A percentile compares a stretch with the other conserved stretches of the same genome.
Conservation (phyloP, 1,140 invertebrate genomes). For the Octopus sinensis region DNA sequence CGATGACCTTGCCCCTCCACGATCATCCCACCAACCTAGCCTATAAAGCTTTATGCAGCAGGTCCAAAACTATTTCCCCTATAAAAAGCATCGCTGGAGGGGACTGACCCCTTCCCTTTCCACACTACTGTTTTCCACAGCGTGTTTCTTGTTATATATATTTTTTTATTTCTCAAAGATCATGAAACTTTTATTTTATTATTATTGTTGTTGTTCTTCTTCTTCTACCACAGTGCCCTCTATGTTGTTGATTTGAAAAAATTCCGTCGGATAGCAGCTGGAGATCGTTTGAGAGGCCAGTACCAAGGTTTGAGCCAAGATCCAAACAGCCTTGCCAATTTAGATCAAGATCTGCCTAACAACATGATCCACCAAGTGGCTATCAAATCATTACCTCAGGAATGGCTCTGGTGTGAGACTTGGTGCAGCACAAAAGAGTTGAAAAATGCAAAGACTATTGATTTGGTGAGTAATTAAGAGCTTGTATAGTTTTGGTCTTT, state of each 20-base stretch:
- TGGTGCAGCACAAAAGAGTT: conserved; percentile 95
- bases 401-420: conserved; percentile 99
- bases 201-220: neutral
- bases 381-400: conserved; percentile 97
- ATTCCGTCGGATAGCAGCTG: conserved; percentile 95
- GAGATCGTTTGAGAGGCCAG: conserved; percentile 79
- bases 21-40: too few species aligned
- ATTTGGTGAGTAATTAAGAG: conserved; percentile 67
- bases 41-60: too few species aligned
- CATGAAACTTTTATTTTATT: conserved; percentile 2
- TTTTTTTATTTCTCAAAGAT: conserved; percentile 5
- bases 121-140: too few species aligned
- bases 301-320: conserved; percentile 79
- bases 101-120: too few species aligned
- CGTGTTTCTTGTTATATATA: neutral
- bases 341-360: conserved; percentile 88
- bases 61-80: too few species aligned
- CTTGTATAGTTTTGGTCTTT: too few species aligned
- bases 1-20: too few species aligned
- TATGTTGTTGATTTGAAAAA: conserved; percentile 95
- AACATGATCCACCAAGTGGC: conserved; percentile 99
- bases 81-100: too few species aligned
- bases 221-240: conserved; percentile 68
- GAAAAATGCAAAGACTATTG: conserved; percentile 93
- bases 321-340: conserved; percentile 92